Evolutionary conservation across 2,888 invertebrate species (phyloP), one percentile per base, ranked within the genome.

Genomic region (Coenonympha glycerion): DNA sequence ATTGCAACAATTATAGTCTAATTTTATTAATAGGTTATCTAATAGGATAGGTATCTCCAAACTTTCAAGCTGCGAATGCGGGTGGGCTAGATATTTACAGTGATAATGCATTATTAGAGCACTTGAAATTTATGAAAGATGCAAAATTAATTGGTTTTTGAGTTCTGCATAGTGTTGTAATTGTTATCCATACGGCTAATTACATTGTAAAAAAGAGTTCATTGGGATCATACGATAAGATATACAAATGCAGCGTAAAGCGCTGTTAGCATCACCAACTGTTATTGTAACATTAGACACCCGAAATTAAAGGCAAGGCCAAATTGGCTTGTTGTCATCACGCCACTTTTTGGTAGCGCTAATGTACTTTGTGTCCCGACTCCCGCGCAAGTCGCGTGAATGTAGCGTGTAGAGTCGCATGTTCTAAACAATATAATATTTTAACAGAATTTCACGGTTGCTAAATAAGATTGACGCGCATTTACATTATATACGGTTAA

Each of bases 151-250:
- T 9, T 6, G 6, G 3, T 24, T 24, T 24, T 6, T 24, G 6
- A 8, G 24, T 24, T 24, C 24, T 24, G 24, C 15, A 15, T 13
- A 3, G n/a, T n/a, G 9, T 3, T n/a, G 3, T 19, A 24, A 8
- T 24, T 24, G 22, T 8, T 28, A 28, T 16, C 2, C 31, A 11
- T 31, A 50, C 16, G 36, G 8, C n/a, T 31, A 44, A 16, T 24
- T 26, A 42, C 37, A 44, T 51, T 40, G 48, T 37, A 40, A 11
- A 9, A 33, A 33, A 34, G 57, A 65, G 64, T 65, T 69, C 66
- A 68, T 49, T 56, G 62, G 66, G 71, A 71, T 73, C 73, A 63
- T 63, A 64, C 66, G 69, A 69, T 67, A 66, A 56, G 24, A 50
- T 36, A 47, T 44, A 61, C 55, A 51, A 55, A 47, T 50, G 49